Percentiles rank a stretch among this genome's conserved stretches.
Conservation (phyloP, 2,888 invertebrate genomes). For the Cremastinae sp. region DNA sequence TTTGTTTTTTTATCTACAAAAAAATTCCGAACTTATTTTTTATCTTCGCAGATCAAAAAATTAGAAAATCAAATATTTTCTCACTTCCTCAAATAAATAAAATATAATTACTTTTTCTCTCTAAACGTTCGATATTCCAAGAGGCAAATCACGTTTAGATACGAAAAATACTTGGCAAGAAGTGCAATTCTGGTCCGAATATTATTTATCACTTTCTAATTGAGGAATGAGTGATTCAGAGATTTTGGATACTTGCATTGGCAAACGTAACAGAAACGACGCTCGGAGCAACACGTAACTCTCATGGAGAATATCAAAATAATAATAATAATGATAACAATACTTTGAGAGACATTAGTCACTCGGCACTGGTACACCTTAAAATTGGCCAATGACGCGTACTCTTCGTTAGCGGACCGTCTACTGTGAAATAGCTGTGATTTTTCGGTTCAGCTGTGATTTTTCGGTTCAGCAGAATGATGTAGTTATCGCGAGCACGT, state of each 20-base stretch:
- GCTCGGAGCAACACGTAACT: constrained; percentile 13
- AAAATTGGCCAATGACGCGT: constrained; percentile 28
- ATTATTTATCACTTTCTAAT: neutral
- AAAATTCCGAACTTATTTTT: too few species aligned
- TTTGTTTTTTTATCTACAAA: too few species aligned
- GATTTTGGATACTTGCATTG: constrained; percentile 34
- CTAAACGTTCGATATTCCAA: too few species aligned
- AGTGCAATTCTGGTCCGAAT: neutral
- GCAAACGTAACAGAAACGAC: constrained; percentile 5
- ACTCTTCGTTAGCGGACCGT: constrained; percentile 10
- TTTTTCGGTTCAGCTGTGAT: too few species aligned
- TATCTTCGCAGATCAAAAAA: too few species aligned
- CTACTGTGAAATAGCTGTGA: constrained; percentile 1
- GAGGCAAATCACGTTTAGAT: too few species aligned
- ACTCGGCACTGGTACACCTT: constrained; percentile 16
- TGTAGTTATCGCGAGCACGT: constrained; percentile 17
- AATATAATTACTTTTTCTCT: too few species aligned
- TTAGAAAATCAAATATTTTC: too few species aligned
- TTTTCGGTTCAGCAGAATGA: too few species aligned
- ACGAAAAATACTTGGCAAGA: too few species aligned
- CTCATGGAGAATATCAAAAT: constrained; percentile 24
- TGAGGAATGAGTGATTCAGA: neutral
- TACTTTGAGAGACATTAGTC: neutral
- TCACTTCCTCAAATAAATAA: too few species aligned
- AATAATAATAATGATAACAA: constrained; percentile 13